Conservation (phyloP, 92 coral and sea anemone genomes). For the Zoanthus gigantus region DNA sequence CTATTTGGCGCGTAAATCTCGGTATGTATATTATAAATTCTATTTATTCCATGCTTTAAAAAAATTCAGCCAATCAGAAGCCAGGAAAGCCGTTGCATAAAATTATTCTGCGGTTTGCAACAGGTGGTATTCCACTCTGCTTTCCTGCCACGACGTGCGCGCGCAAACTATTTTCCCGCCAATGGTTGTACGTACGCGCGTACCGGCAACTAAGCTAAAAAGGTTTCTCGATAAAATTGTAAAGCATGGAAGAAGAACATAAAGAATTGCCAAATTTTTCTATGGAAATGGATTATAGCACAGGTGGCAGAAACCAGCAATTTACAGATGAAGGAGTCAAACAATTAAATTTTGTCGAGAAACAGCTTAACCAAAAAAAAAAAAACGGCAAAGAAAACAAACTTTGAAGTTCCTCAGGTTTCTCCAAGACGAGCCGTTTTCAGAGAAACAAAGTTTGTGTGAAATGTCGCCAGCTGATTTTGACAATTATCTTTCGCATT, state of each 20-base stretch:
- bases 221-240: too few relatives aligned
- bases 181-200: too few relatives aligned
- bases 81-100: too few relatives aligned
- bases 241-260: background rate
- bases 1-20: too few relatives aligned
- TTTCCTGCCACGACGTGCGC: too few relatives aligned
- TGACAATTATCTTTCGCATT: conserved; percentile 52
- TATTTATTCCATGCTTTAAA: too few relatives aligned
- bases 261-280: background rate
- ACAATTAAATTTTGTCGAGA: conserved; percentile 1
- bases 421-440: conserved; percentile 49
- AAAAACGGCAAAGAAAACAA: background rate
- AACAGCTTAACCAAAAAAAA: conserved; percentile 8
- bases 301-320: background rate
- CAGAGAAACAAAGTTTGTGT: conserved; percentile 45
- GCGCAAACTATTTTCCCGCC: too few relatives aligned
- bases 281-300: background rate
- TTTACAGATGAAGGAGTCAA: background rate
- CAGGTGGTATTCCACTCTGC: too few relatives aligned
- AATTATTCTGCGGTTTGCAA: too few relatives aligned
- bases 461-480: conserved; percentile 39
- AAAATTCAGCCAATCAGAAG: too few relatives aligned
- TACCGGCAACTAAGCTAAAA: too few relatives aligned
- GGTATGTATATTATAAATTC: too few relatives aligned
- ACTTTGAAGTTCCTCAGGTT: conserved; percentile 45